Percentiles rank a stretch among this genome's conserved stretches.
Conservation (phyloP, 64 coral and sea anemone species). For the Pocillopora damicornis region DNA sequence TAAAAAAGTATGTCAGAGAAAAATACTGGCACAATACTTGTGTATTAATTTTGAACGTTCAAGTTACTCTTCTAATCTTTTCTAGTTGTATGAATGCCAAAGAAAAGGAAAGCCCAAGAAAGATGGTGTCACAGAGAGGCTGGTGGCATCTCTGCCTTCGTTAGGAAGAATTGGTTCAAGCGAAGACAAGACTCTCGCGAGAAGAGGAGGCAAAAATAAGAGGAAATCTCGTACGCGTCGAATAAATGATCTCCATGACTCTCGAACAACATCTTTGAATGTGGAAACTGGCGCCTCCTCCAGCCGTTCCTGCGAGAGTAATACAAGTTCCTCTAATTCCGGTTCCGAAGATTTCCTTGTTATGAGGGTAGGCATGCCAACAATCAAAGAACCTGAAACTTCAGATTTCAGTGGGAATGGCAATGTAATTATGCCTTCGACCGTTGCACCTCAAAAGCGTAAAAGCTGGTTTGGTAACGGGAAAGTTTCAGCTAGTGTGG, state of each 20-base stretch:
- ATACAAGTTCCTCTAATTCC: not conserved
- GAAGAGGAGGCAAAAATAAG: not conserved
- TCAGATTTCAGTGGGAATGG: not conserved
- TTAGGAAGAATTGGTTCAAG: not conserved
- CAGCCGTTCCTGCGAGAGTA: not conserved
- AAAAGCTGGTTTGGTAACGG: constrained; percentile 10
- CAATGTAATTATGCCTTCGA: not conserved
- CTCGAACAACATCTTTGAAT: constrained; percentile 13
- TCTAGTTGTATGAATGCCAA: constrained; percentile 32
- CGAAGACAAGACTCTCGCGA: not conserved
- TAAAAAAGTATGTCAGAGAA: too few species aligned
- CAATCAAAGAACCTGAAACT: not conserved
- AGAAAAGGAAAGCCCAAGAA: constrained; percentile 21
- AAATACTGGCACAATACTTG: too few species aligned
- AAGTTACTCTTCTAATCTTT: not conserved
- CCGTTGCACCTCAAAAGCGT: not conserved
- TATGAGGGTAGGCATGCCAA: not conserved
- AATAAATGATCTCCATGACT: not conserved
- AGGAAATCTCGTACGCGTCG: not conserved
- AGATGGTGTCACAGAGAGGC: not conserved
- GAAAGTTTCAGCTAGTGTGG: not conserved
- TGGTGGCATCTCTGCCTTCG: constrained; percentile 12
- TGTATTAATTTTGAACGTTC: not conserved
- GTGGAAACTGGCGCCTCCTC: constrained; percentile 5
- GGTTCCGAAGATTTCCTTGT: not conserved